phyloP scores from a whole-genome alignment of 2,888 invertebrate genomes.

The Ophion ellenae region DNA sequence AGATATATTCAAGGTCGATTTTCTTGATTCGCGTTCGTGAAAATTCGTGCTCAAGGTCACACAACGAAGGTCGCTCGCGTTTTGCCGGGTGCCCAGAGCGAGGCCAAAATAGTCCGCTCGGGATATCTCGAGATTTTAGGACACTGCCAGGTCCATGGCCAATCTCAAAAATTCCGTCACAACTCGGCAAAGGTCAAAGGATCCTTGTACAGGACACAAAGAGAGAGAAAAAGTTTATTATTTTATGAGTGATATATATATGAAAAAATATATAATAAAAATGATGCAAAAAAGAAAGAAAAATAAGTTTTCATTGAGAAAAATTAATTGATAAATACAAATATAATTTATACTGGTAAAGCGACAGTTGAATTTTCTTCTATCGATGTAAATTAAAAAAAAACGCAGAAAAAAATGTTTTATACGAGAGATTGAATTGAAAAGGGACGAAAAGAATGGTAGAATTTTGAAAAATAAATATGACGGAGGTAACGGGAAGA shows the following conservation, averaged over 20 bases:
- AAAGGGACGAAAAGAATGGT: too few relatives aligned
- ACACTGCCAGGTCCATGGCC: constrained; percentile 74
- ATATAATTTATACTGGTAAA: too few relatives aligned
- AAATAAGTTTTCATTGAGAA: background rate
- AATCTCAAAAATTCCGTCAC: constrained; percentile 21
- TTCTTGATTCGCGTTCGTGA: constrained; percentile 13
- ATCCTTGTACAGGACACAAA: background rate
- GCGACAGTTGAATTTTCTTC: too few relatives aligned
- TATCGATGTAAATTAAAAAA: too few relatives aligned
- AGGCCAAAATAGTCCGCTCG: constrained; percentile 57
- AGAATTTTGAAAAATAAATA: too few relatives aligned
- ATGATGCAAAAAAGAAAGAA: background rate
- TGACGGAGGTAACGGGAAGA: too few relatives aligned
- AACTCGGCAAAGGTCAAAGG: constrained; percentile 69
- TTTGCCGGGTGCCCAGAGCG: constrained; percentile 4
- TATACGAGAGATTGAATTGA: too few relatives aligned
- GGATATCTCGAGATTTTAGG: constrained; percentile 33
- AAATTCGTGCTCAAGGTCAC: constrained; percentile 40
- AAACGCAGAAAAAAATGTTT: too few relatives aligned
- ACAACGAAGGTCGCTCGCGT: background rate
- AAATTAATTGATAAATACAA: too few relatives aligned
- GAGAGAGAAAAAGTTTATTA: background rate
- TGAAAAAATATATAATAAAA: background rate
- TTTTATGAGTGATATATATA: too few relatives aligned
- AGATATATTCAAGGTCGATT: background rate